These are phyloP conservation scores for Nomada hirtipes DNA, from an alignment of 2,888 invertebrate species.

Conservation along the genomic window DNA sequence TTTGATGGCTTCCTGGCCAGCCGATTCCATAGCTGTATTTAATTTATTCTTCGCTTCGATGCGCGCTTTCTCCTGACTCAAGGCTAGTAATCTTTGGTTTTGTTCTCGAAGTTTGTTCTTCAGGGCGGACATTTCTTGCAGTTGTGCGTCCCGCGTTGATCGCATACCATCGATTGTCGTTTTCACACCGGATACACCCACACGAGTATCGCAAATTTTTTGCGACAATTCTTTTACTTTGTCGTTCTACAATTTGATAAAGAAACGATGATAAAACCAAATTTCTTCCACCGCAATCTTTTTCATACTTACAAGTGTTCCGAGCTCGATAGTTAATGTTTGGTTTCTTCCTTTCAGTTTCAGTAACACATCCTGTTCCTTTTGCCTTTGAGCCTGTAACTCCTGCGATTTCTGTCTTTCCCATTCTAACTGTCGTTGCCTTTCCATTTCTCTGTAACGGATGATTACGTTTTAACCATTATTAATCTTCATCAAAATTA, in stretches of 20 bases:
- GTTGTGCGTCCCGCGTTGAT: constrained; percentile 94
- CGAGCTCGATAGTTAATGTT: constrained; percentile 91
- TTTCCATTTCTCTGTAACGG: constrained; percentile 92
- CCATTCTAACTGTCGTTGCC: constrained; percentile 98
- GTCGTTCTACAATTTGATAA: constrained; percentile 85
- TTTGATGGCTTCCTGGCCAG: constrained; percentile 86
- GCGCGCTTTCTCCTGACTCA: constrained; percentile 93
- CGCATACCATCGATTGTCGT: constrained; percentile 98
- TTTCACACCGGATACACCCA: constrained; percentile 95
- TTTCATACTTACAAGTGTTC: constrained; percentile 82
- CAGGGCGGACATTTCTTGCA: constrained; percentile 93
- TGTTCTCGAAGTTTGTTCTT: constrained; percentile 94
- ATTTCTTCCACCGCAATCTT: neutral
- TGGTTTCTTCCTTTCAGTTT: constrained; percentile 95
- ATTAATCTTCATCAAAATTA: neutral
- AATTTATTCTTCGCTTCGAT: constrained; percentile 90
- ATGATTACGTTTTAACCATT: constrained; percentile 27
- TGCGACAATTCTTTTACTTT: constrained; percentile 92
- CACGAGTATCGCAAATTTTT: constrained; percentile 93
- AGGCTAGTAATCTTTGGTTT: constrained; percentile 91
- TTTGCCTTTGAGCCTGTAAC: constrained; percentile 93
- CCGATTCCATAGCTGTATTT: constrained; percentile 85
- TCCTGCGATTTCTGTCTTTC: constrained; percentile 96
- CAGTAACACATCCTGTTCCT: constrained; percentile 93
- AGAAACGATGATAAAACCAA: neutral